phyloP scores from a whole-genome alignment of 2,888 invertebrate species.

The Malthinus flaveolus region DNA sequence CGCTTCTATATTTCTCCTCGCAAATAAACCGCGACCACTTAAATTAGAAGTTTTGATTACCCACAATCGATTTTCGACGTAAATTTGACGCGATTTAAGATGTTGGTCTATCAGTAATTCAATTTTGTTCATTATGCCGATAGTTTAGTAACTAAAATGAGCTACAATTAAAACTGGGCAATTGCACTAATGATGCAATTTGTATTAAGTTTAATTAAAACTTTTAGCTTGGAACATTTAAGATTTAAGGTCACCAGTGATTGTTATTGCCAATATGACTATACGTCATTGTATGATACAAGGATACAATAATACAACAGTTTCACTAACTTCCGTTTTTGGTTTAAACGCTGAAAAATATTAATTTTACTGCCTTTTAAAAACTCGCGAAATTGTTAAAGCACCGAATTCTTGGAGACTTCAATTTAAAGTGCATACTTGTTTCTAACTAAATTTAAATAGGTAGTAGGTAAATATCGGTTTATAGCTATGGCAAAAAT shows the following conservation, averaged over 20 bases:
- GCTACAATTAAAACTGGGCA: too few relatives aligned
- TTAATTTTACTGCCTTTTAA: too few relatives aligned
- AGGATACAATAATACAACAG: too few relatives aligned
- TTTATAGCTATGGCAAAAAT: too few relatives aligned
- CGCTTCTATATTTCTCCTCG: slow-evolving; percentile 64
- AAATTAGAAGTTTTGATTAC: slow-evolving; percentile 62
- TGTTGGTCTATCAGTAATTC: slow-evolving; percentile 13
- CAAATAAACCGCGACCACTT: slow-evolving; percentile 74
- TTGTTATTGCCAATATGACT: slow-evolving; percentile 11
- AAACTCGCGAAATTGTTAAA: too few relatives aligned
- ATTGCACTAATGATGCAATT: slow-evolving; percentile 5
- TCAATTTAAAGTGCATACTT: too few relatives aligned
- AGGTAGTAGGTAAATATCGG: too few relatives aligned
- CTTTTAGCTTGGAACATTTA: slow-evolving; percentile 8
- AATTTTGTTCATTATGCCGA: background rate
- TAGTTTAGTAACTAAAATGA: background rate
- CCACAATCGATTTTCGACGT: slow-evolving; percentile 58
- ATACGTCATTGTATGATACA: background rate
- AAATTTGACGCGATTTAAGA: slow-evolving; percentile 12
- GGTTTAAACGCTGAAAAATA: too few relatives aligned
- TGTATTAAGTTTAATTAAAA: slow-evolving; percentile 20
- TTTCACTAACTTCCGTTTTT: too few relatives aligned
- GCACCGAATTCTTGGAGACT: too few relatives aligned
- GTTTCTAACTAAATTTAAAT: too few relatives aligned
- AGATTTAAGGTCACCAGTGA: slow-evolving; percentile 13